Conservation (phyloP, 2,888 invertebrate genomes). For the Microplitis deprimator region DNA sequence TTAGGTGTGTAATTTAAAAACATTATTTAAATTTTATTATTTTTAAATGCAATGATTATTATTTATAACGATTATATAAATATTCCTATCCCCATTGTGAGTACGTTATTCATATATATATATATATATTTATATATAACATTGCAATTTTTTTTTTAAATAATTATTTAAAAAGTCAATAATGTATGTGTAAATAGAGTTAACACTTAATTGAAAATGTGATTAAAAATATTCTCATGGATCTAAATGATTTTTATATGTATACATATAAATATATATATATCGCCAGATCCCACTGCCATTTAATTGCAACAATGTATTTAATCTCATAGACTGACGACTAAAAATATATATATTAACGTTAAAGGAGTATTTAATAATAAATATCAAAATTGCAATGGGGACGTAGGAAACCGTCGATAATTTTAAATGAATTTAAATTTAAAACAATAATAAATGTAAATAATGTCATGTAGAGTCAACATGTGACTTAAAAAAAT, state of each 20-base stretch:
- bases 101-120: background rate
- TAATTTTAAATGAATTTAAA: background rate
- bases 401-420: conserved; percentile 2
- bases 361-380: conserved; percentile 56
- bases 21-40: background rate
- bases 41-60: background rate
- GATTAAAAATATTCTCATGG: background rate
- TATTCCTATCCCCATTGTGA: background rate
- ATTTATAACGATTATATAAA: background rate
- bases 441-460: conserved; percentile 1
- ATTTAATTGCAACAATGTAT: conserved; percentile 53
- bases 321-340: conserved; percentile 60
- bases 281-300: conserved; percentile 48
- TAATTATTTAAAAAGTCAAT: background rate
- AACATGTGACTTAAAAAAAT: conserved; percentile 2
- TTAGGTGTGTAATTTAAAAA: conserved; percentile 13
- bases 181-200: background rate
- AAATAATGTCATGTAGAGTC: background rate
- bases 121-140: background rate
- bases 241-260: background rate
- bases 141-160: background rate
- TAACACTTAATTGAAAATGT: background rate
- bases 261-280: background rate
- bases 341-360: conserved; percentile 43
- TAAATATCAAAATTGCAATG: conserved; percentile 27